Base-by-base conservation (phyloP, 2,113 vertebrate species). In the Platanista minor region DNA sequence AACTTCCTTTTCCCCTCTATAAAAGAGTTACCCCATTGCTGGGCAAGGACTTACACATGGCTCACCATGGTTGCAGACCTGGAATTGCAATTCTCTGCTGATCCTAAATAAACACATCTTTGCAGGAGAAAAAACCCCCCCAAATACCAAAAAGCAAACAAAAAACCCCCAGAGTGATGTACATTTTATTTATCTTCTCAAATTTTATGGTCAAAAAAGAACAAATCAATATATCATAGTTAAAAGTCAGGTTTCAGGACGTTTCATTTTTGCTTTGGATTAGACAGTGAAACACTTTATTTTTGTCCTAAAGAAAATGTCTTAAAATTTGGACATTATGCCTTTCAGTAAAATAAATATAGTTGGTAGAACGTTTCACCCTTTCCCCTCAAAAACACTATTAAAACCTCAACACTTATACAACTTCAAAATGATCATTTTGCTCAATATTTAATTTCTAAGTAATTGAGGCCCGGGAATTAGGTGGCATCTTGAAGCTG, bases 321-420 rank as follows among this genome's bases (percentile, higher is more conserved):
- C 89, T 77, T 92, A 84, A 78, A 61, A 77, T 81, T 74, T 80
- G 36, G 27, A 75, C 57, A 75, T 62, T 52, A n/a, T 80, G 31
- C 23, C n/a, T 85, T 84, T 75, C 66, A 78, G 41, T 54, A 93
- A 84, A 96, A 96, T 78, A 52, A 93, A 78, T 84, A 69, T 8
- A n/a, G 29, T 78, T 84, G 13, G 62, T 93, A 87, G 59, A 67
- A 61, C 33, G 86, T 91, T 82, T 75, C 52, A 83, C 29, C 49
- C 59, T 91, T 82, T 39, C n/a, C 23, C 13, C 43, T 94, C 20
- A 87, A 67, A 91, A 83, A 46, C 6, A 36, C 8, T 41, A 43
- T 41, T 87, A 69, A 75, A 77, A 59, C 25, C 29, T 87, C 75
- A 83, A 82, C 41, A 88, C 67, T 82, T 94, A 87, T 4, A 81